Base-by-base conservation (phyloP, 2,888 invertebrate species). In the Lithophane socia region DNA sequence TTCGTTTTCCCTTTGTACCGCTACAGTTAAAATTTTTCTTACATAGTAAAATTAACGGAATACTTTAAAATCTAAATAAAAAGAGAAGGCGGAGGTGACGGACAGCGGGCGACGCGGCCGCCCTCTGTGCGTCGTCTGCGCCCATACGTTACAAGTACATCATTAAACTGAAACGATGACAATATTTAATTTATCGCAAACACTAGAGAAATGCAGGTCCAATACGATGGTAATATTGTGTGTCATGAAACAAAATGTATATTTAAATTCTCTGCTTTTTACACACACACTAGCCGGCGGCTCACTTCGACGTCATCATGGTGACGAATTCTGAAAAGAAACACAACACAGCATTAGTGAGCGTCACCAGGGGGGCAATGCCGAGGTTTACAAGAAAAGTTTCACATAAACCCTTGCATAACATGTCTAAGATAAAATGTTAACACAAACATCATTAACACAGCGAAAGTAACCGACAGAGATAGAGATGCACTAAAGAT, bases 301-400 rank as follows among this genome's bases (percentile, higher is more conserved):
- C 98, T 99, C 99, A 99, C 98, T 99, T 99, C 98, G 99, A 99
- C 98, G 99, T 99, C 99, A 99, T 99, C 99, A 99, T 99, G 98
- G 99, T 99, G 98, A 99, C 99, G 98, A 99, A 99, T 98, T 99
- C 99, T 99, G 98, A 56, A 98, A 98, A 95, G 92, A 94, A 89
- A 91, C 85, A 86, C 79, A 77, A 72, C 75, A 49, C 9, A 4
- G 65, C 81, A 90, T 94, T 89, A 94, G 89, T 82, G 42, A 10
- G n/a, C 49, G 72, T 80, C 42, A 49, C 18, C 68, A 54, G 49
- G 49, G 58, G 73, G 54, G 65, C 47, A 69, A 61, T 58, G 73
- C 79, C 37, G 83, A 79, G 82, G 80, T 75, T 83, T 83, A 85
- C 88, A 76, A 73, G 83, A 87, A 88, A 83, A 76, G 70, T 85